Base-by-base conservation (phyloP, 2,113 vertebrate species). In the Syrrhaptes paradoxus region DNA sequence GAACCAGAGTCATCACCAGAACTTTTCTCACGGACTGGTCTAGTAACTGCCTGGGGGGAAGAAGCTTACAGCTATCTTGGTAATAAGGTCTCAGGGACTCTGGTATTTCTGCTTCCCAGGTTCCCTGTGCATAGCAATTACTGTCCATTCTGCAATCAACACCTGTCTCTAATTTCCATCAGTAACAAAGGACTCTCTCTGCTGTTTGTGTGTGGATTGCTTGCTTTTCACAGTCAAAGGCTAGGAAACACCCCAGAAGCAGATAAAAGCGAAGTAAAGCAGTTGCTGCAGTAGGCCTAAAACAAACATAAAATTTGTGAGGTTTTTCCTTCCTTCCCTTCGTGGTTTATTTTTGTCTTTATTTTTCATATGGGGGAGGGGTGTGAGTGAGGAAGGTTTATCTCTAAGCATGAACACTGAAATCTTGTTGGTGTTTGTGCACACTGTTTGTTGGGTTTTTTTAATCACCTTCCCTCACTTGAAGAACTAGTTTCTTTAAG, bases 251-350 rank as follows among this genome's bases (percentile, higher is more conserved):
- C 94, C 76, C 13, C 76, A 75, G 57, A 63, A 89, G 54, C 85
- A 85, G 87, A 93, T 89, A 46, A 95, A 93, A 95, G 84, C 46
- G 4, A 14, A 89, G 87, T 31, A 22, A 68, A 82, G 85, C 89
- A 8, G 10, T 79, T 85, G 87, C 55, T 96, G 74, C 87, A 79
- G 48, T 7, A 67, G 73, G 73, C 54, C 87, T 84, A 70, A 83
- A 91, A 58, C 85, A 86, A 83, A 73, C 93, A 79, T 34, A 5
- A 76, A 62, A 62, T 7, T 41, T 1, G 34, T 93, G 95, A 95
- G 91, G 89, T 87, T 96, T 97, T 93, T 67, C 63, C 67, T 96
- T 97, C 93, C 91, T 96, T 97, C 89, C 87, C 91, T 93, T 94
- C 2, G 20, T 85, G 89, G 91, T 91, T 97, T 95, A 85, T 96